Evolutionary conservation across 2,888 invertebrate genomes (phyloP), one percentile per base, ranked within the genome.

Genomic region (Agrypnus murinus): DNA sequence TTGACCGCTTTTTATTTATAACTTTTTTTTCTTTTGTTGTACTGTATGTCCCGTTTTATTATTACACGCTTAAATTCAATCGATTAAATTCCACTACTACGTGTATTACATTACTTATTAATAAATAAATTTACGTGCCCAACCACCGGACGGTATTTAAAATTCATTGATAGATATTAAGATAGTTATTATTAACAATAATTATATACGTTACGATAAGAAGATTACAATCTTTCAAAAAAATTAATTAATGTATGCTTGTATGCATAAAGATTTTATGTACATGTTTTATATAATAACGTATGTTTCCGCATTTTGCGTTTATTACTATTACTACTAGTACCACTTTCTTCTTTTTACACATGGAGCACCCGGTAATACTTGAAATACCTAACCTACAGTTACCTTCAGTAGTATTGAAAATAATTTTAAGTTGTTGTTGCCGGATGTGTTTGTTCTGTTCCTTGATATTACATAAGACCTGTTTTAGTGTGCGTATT

Each of bases 61-160:
- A 19, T 46, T 46, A 19, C 19, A 19, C 15, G 8, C n/a, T n/a
- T 32, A 34, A 7, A 3, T n/a, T n/a, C 12, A 7, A n/a, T 17
- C 38, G 55, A 55, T 55, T 55, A 36, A 55, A 55, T 55, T 55
- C 55, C 55, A 3, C n/a, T 50, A 5, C 31, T 32, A 31, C 31
- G 15, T 8, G n/a, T n/a, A n/a, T n/a, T n/a, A n/a, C n/a, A n/a
- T n/a, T n/a, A 12, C n/a, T 55, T 17, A 48, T 48, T 53, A 36
- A 17, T 34, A 55, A 55, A 36, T 25, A 25, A 25, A 25, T 2
- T n/a, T 38, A 19, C 55, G 3, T 3, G 36, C n/a, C 25, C 25
- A 25, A 36, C 55, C 36, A 36, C 55, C 36, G 34, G 55, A 36
- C 36, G n/a, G 25, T 25, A 17, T 55, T 38, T 17, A 17, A 36